Conservation (phyloP, 2,888 invertebrate species). For the Ditula angustiorana region DNA sequence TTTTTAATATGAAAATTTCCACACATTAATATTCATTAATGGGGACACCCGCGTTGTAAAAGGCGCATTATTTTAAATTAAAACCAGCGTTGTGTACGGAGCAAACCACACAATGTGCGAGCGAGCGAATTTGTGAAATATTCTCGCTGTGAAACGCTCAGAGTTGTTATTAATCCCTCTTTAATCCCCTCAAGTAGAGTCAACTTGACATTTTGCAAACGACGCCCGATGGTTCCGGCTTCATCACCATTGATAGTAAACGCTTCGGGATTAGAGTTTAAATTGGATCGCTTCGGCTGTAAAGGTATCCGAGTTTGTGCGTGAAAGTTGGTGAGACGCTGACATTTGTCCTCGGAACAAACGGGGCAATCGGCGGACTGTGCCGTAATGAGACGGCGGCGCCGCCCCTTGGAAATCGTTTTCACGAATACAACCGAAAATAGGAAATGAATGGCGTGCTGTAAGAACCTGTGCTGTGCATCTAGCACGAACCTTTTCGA, state of each 20-base stretch:
- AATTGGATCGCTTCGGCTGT: background rate
- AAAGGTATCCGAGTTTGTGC: background rate
- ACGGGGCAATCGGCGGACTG: slow-evolving; percentile 51
- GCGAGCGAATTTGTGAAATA: no score
- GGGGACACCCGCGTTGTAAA: slow-evolving; percentile 3
- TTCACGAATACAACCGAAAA: background rate
- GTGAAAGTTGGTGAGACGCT: slow-evolving; percentile 29
- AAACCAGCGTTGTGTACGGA: background rate
- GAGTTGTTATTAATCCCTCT: slow-evolving; percentile 56
- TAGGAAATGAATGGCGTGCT: background rate
- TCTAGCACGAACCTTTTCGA: no score
- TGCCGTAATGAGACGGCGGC: slow-evolving; percentile 30
- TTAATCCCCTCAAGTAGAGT: slow-evolving; percentile 52
- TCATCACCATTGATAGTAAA: background rate
- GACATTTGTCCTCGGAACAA: slow-evolving; percentile 44
- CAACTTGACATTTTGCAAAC: slow-evolving; percentile 62
- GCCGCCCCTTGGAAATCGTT: background rate
- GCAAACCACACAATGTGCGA: no score
- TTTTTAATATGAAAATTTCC: background rate
- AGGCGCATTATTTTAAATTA: slow-evolving; percentile 26
- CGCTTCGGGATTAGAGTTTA: slow-evolving; percentile 12
- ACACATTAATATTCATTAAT: background rate
- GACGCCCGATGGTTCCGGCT: slow-evolving; percentile 43
- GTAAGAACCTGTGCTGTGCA: background rate
- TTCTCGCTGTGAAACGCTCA: slow-evolving; percentile 37